Conservation (phyloP, 2,113 vertebrate genomes). For the Orientallactaga bullata region DNA sequence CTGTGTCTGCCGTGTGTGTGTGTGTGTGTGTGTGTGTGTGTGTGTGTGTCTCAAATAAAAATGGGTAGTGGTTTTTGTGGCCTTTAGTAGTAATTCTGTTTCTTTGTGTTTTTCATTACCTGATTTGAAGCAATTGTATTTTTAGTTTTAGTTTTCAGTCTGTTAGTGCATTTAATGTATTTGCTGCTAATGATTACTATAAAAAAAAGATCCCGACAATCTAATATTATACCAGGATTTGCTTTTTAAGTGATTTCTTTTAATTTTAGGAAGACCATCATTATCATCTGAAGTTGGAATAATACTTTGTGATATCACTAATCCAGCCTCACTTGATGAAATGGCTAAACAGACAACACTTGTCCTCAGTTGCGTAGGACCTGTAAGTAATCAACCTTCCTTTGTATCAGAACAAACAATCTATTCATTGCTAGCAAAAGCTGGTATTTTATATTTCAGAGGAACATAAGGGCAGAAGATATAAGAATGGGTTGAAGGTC, state of each 20-base stretch:
- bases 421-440: constrained; percentile 55
- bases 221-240: constrained; percentile 20
- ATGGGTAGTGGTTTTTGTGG: neutral
- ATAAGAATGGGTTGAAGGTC: neutral
- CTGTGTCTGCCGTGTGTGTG: too few species aligned
- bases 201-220: neutral
- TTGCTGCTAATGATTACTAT: neutral
- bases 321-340: constrained; percentile 91
- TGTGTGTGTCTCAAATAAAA: neutral
- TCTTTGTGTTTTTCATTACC: neutral
- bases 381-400: constrained; percentile 90
- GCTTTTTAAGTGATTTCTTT: constrained; percentile 57
- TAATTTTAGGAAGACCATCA: constrained; percentile 90
- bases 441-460: constrained; percentile 66
- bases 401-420: constrained; percentile 59
- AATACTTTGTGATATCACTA: constrained; percentile 93
- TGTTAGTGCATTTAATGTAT: neutral
- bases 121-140: constrained; percentile 5
- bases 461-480: constrained; percentile 29
- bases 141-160: constrained; percentile 11
- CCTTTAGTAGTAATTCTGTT: neutral
- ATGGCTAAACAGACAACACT: constrained; percentile 95
- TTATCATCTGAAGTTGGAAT: constrained; percentile 92
- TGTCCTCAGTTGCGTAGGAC: constrained; percentile 97
- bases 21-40: too few species aligned